phyloP scores from a whole-genome alignment of 2,113 vertebrate genomes.

The Eublepharis macularius region DNA sequence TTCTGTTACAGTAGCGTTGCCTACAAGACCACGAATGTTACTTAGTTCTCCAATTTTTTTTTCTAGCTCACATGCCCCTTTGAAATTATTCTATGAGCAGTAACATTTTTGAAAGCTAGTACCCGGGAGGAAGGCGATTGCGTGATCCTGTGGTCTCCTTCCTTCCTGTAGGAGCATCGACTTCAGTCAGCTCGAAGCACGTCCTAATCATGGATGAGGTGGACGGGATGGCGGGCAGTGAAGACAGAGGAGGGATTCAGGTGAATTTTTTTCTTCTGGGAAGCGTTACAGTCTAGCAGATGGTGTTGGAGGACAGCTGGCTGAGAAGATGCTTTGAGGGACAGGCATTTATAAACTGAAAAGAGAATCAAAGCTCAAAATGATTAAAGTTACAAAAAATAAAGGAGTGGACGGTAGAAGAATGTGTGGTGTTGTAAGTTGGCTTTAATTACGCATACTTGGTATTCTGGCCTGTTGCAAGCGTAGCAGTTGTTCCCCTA shows the following conservation, averaged over 20 bases:
- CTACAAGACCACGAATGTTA: too few relatives aligned
- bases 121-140: not conserved
- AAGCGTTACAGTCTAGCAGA: not conserved
- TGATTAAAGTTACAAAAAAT: not conserved
- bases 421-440: not conserved
- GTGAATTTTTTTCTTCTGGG: slow-evolving; percentile 65
- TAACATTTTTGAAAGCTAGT: not conserved
- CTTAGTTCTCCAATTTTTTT: not conserved
- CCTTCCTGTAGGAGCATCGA: slow-evolving; percentile 78
- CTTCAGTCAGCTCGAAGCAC: slow-evolving; percentile 84
- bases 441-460: not conserved
- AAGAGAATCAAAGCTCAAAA: not conserved
- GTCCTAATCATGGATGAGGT: slow-evolving; percentile 98
- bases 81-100: not conserved
- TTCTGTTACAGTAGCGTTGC: not conserved
- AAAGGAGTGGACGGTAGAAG: not conserved
- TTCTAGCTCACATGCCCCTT: too few relatives aligned
- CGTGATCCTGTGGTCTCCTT: slow-evolving; percentile 42
- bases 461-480: not conserved
- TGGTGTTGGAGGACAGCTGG: not conserved
- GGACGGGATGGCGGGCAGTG: slow-evolving; percentile 97
- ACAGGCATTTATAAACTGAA: not conserved
- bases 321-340: too few relatives aligned
- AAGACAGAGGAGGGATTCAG: slow-evolving; percentile 96
- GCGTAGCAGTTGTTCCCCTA: not conserved